A percentile compares a stretch with the other conserved stretches of the same genome.
These are phyloP conservation scores for Cryptophagus acutangulus DNA, from an alignment of 2,888 invertebrate genomes.

Conservation along the genomic window DNA sequence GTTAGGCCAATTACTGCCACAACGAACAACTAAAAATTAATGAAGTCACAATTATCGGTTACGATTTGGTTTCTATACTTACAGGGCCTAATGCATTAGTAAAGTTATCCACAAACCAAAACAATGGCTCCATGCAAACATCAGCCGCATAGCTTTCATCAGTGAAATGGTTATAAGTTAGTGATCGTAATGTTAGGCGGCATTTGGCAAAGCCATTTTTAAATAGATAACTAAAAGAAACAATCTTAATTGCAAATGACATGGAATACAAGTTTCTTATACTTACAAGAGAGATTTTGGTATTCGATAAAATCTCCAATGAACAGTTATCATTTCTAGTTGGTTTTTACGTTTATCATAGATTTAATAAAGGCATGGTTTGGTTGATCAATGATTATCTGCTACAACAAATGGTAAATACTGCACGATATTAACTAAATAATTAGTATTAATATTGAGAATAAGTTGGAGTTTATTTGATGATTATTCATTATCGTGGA, in stretches of 20 bases:
- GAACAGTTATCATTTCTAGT: constrained; percentile 39
- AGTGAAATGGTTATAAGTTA: constrained; percentile 77
- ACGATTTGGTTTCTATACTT: constrained; percentile 44
- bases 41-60: constrained; percentile 2
- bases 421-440: no score
- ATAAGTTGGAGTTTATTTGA: no score
- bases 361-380: no score
- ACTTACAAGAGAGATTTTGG: constrained; percentile 40
- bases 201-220: constrained; percentile 41
- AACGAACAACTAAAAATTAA: constrained; percentile 68
- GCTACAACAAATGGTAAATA: no score
- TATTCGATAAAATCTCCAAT: constrained; percentile 39
- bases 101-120: constrained; percentile 93
- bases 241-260: constrained; percentile 1
- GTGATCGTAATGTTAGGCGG: constrained; percentile 55
- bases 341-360: no score
- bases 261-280: constrained; percentile 10
- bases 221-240: constrained; percentile 33
- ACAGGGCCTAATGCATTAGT: constrained; percentile 83
- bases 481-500: no score
- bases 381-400: no score
- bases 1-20: constrained; percentile 74
- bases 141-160: constrained; percentile 77
- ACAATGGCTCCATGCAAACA: constrained; percentile 81
- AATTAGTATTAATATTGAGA: no score